Base-by-base conservation (phyloP, 1,140 invertebrate species). In the Anastrepha ludens region DNA sequence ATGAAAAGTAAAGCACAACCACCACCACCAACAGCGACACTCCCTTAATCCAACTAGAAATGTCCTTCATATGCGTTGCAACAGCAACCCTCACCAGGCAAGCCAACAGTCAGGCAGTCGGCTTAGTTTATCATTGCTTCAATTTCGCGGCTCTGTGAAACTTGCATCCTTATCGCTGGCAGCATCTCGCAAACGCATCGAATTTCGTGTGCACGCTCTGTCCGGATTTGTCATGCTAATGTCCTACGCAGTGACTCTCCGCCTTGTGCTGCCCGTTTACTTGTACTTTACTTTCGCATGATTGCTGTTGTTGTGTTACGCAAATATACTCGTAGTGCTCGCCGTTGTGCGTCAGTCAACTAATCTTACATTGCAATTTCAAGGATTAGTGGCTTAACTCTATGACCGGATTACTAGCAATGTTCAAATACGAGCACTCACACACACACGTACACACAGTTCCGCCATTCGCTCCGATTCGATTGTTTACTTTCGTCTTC, bases 291-390 rank as follows among this genome's bases (percentile, higher is more conserved):
- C 47, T 7, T 29, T 13, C 13, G 44, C 17, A 4, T 17, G 3
- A 6, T 74, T 81, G 74, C 44, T 29, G 74, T 81, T 81, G 50
- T 29, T 58, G 15, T 78, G 55, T 55, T 50, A 47, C 74, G 47
- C 74, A 81, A 81, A 81, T 55, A 81, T 47, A 50, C 47, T 81
- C 17, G 74, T 15, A 55, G 74, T 55, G 1, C 11, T 64, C 60
- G 29, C 29, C 29, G 41, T 78, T 50, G n/a, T 41, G 47, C 60
- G 20, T 20, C 67, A 29, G 47, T 55, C 74, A 20, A 6, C n/a
- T 81, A 55, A 81, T 81, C 74, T 81, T 81, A 81, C 47, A 81
- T 81, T 81, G 74, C 74, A 81, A 81, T 81, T 81, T 81, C 74
- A 58, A 81, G 74, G 74, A 81, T 81, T 81, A 81, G 74, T 81